Percentiles rank a stretch among this genome's conserved stretches.
Conservation (phyloP, 1,140 invertebrate genomes). For the Procambarus clarkii region DNA sequence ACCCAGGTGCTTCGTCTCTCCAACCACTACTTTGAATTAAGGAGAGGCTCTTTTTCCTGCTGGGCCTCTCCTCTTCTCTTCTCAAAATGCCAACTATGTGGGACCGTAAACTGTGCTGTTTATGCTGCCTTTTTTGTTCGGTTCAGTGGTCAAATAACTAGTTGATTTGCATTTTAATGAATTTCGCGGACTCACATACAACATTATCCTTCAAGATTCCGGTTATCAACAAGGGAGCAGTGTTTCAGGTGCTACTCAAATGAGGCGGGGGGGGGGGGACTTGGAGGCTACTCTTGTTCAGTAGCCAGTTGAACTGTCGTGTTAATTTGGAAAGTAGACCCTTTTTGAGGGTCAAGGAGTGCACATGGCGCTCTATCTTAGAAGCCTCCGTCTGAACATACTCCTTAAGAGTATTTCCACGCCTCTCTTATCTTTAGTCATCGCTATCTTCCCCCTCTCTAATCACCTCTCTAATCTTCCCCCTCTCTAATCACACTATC, state of each 20-base stretch:
- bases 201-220: slow-evolving; percentile 35
- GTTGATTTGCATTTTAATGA: slow-evolving; percentile 54
- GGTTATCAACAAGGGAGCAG: slow-evolving; percentile 8
- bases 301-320: not conserved
- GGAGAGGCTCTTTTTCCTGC: not conserved
- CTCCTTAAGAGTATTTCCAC: not conserved
- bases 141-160: slow-evolving; percentile 32
- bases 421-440: not conserved
- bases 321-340: not conserved
- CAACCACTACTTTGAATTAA: not conserved
- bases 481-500: not conserved
- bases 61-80: not conserved
- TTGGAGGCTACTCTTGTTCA: not conserved
- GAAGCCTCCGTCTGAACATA: too few species aligned
- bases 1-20: not conserved
- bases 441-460: not conserved
- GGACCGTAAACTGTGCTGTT: slow-evolving; percentile 26
- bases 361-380: not conserved
- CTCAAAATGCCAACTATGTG: slow-evolving; percentile 24
- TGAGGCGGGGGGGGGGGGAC: not conserved
- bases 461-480: too few species aligned
- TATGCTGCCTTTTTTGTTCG: slow-evolving; percentile 5
- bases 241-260: slow-evolving; percentile 16
- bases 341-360: not conserved
- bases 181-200: slow-evolving; percentile 44